These are phyloP conservation scores for Leptopilina boulardi DNA, from an alignment of 1,140 invertebrate genomes.

Conservation along the genomic window DNA sequence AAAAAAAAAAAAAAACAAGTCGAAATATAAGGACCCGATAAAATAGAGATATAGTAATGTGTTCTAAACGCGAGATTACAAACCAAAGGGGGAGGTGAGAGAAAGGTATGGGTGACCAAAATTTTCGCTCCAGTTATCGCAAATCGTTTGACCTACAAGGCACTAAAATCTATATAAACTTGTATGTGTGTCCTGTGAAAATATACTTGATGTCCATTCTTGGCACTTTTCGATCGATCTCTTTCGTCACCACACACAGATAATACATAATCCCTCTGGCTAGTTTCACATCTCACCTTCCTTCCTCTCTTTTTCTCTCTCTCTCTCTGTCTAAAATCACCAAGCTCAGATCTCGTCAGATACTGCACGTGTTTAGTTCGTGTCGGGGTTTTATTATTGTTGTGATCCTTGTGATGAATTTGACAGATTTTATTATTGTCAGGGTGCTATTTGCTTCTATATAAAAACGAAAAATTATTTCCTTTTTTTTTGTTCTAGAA, in stretches of 20 bases:
- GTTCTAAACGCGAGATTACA: constrained; percentile 20
- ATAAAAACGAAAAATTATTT: too few relatives aligned
- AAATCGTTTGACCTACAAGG: constrained; percentile 64
- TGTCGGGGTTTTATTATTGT: neutral
- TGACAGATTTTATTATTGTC: neutral
- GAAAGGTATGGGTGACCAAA: constrained; percentile 59
- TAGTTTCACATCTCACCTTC: constrained; percentile 20
- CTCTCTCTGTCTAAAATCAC: neutral
- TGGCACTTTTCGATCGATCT: neutral
- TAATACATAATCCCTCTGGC: constrained; percentile 12
- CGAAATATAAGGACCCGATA: too few relatives aligned
- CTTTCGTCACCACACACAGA: neutral
- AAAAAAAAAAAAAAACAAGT: neutral
- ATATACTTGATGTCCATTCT: constrained; percentile 16
- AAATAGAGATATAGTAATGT: constrained; percentile 44
- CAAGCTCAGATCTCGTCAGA: constrained; percentile 12
- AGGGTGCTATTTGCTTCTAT: too few relatives aligned
- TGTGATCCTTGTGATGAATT: neutral
- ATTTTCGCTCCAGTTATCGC: constrained; percentile 68
- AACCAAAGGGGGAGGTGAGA: constrained; percentile 46
- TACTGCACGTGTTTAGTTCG: constrained; percentile 16
- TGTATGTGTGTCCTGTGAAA: constrained; percentile 27
- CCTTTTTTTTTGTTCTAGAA: too few relatives aligned
- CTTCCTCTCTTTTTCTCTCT: neutral
- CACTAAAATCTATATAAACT: constrained; percentile 10